Evolutionary conservation across 2,113 vertebrate species (phyloP), one percentile per base, ranked within the genome.

Genomic region (Channa maculata): DNA sequence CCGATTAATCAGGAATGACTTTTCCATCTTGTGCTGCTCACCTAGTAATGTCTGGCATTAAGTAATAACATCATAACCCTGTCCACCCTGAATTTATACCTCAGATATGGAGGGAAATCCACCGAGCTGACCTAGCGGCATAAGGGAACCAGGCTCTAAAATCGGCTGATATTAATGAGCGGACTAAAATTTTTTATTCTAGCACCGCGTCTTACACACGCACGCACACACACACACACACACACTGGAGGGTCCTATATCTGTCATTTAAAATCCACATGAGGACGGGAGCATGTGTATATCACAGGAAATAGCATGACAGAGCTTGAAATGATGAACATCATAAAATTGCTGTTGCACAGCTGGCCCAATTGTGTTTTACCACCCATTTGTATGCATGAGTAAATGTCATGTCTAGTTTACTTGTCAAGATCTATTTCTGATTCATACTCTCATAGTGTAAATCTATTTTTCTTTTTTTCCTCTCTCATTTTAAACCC

Each of bases 21-120:
- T 91, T 91, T 87, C 85, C 89, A 91, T 92, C 89, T 88, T 91
- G 86, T 71, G 78, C 86, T 88, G 86, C 83, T 92, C 71, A 51
- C 76, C 83, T 88, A 86, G 88, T 90, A 91, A 90, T 89, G 86
- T 83, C 88, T 89, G 80, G 85, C 85, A 91, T 91, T 88, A 88
- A 91, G 82, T 91, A 91, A 91, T 89, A 82, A 92, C 83, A 89
- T 91, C 88, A 91, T 92, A 91, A 91, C 86, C 72, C 86, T 90
- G 88, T 91, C 88, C 43, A 13, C 48, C 34, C 15, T 80, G 75
- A 83, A 91, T 92, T 89, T 90, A 91, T 91, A 80, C 65, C 58
- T 77, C 24, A 34, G 70, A 87, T 80, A 76, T 69, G 46, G 50
- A 82, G 64, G 83, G 81, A 82, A 89, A 86, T 86, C 82, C 82